phyloP scores from a whole-genome alignment of 2,113 vertebrate species.

The Piprites chloris region DNA sequence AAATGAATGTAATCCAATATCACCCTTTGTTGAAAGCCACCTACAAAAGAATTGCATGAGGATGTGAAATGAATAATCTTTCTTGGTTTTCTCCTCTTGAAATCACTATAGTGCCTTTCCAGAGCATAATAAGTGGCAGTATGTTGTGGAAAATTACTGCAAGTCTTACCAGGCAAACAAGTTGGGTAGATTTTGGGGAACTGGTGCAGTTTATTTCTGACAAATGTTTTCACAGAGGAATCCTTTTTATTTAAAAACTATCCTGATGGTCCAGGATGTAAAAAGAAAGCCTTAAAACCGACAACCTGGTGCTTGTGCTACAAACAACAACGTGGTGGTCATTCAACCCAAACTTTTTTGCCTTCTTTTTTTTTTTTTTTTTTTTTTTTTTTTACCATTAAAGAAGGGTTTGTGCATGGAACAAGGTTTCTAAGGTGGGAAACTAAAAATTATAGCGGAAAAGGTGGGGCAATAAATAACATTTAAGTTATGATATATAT shows the following conservation, averaged over 20 bases:
- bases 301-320: not conserved
- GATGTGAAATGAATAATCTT: slow-evolving; percentile 70
- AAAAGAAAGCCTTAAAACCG: not conserved
- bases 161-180: slow-evolving; percentile 9
- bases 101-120: slow-evolving; percentile 42
- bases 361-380: not conserved
- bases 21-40: slow-evolving; percentile 66
- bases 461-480: not conserved
- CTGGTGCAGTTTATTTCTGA: not conserved
- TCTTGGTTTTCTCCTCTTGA: slow-evolving; percentile 55
- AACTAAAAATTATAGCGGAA: not conserved
- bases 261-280: not conserved
- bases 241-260: not conserved
- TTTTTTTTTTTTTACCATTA: not conserved
- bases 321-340: not conserved
- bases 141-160: slow-evolving; percentile 26
- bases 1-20: slow-evolving; percentile 71
- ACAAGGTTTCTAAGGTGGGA: not conserved
- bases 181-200: not conserved
- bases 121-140: slow-evolving; percentile 27
- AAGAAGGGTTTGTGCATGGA: not conserved
- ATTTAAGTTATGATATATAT: not conserved
- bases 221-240: not conserved
- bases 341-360: not conserved
- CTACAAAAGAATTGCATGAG: slow-evolving; percentile 67